phyloP scores from a whole-genome alignment of 2,113 vertebrate species.

The Mustela lutreola region DNA sequence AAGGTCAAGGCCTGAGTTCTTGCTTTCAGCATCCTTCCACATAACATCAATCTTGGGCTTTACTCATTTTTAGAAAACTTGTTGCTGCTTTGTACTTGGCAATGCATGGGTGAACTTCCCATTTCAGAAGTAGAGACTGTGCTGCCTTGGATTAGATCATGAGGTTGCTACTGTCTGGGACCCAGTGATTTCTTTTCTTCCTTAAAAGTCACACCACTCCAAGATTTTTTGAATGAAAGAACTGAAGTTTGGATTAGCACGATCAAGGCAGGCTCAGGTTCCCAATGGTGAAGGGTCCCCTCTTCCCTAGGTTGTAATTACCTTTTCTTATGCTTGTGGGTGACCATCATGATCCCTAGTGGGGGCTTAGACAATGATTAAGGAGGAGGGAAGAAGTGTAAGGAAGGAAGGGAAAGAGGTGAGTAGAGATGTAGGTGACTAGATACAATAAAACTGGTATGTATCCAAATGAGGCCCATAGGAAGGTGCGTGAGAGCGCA shows the following conservation, averaged over 20 bases:
- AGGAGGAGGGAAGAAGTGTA: background rate
- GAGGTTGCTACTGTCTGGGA: background rate
- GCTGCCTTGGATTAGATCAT: background rate
- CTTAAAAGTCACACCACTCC: background rate
- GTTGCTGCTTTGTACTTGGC: background rate
- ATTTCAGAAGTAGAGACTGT: background rate
- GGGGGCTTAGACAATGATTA: background rate
- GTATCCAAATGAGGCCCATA: background rate
- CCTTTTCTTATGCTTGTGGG: background rate
- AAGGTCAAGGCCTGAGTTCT: fast-evolving
- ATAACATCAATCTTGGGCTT: background rate
- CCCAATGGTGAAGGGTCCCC: background rate
- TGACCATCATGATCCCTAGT: background rate
- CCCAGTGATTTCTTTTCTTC: background rate
- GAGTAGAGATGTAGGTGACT: fast-evolving
- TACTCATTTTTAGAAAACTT: background rate
- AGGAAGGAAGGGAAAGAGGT: background rate
- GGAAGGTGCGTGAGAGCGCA: background rate
- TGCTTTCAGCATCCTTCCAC: background rate
- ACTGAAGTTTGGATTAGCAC: too few species aligned
- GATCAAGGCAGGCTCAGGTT: background rate
- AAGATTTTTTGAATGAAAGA: background rate
- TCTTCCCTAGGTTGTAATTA: background rate
- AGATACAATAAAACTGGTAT: background rate
- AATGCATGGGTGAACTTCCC: background rate